phyloP scores from a whole-genome alignment of 2,888 invertebrate species.

The Tillus elongatus region DNA sequence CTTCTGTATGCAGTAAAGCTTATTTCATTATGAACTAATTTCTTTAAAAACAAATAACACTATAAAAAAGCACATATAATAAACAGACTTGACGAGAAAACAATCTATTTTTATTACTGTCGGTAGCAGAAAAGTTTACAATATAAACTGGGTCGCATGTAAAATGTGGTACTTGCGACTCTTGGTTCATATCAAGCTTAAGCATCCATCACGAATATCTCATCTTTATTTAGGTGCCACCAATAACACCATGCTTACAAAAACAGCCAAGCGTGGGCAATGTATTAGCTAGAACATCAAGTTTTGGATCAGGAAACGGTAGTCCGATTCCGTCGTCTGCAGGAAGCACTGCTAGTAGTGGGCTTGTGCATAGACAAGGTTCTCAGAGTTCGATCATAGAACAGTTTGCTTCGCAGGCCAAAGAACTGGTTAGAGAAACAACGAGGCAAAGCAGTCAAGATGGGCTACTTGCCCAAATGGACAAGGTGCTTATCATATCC shows the following conservation, averaged over 20 bases:
- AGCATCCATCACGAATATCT: slow-evolving; percentile 4
- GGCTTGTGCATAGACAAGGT: slow-evolving; percentile 58
- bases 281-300: slow-evolving; percentile 54
- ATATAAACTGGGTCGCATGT: no score
- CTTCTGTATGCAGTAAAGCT: no score
- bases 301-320: slow-evolving; percentile 44
- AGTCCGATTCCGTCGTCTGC: slow-evolving; percentile 37
- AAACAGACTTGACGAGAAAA: no score
- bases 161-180: no score
- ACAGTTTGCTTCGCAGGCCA: slow-evolving; percentile 80
- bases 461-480: slow-evolving; percentile 79
- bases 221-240: slow-evolving; percentile 42
- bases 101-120: no score
- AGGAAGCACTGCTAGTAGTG: slow-evolving; percentile 24
- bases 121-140: no score
- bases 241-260: slow-evolving; percentile 47
- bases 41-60: no score
- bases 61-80: no score
- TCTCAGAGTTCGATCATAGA: slow-evolving; percentile 80
- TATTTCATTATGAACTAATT: no score
- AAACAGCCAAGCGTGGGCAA: slow-evolving; percentile 54
- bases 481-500: slow-evolving; percentile 59
- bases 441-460: slow-evolving; percentile 85
- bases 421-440: slow-evolving; percentile 79
- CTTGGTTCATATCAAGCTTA: no score